Conservation (phyloP, 2,888 invertebrate species). For the Stegana nigrithorax region DNA sequence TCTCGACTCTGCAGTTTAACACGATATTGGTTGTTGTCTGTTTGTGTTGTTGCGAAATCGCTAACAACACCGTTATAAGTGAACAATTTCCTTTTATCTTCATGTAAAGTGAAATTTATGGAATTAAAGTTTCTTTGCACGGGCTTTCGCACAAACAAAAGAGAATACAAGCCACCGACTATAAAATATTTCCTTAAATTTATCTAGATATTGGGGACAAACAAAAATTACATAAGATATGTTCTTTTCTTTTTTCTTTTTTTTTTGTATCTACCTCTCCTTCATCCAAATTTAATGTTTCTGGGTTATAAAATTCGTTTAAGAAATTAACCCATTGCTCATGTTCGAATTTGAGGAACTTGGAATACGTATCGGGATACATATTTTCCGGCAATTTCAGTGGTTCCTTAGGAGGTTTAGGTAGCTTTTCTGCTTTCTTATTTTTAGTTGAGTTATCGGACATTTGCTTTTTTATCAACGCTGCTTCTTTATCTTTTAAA, state of each 20-base stretch:
- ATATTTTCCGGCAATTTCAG: conserved; percentile 30
- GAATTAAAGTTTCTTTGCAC: conserved; percentile 41
- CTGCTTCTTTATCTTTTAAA: conserved; percentile 17
- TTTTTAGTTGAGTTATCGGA: conserved; percentile 24
- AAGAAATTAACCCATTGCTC: conserved; percentile 41
- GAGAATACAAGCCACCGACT: conserved; percentile 61
- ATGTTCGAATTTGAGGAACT: conserved; percentile 50
- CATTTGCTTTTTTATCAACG: conserved; percentile 22
- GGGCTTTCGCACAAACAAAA: conserved; percentile 54
- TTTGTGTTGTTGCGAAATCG: no score
- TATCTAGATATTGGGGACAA: conserved; percentile 40
- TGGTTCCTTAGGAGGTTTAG: conserved; percentile 45
- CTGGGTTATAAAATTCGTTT: conserved; percentile 45
- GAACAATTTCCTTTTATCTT: no score
- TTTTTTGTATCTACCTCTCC: neutral
- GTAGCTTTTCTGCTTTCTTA: conserved; percentile 25
- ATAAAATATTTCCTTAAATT: conserved; percentile 57
- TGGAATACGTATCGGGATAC: conserved; percentile 44
- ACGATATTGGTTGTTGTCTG: no score
- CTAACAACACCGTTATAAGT: no score
- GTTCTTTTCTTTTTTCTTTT: neutral
- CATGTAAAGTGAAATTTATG: conserved; percentile 53
- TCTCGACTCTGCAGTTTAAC: no score
- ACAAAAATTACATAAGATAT: neutral
- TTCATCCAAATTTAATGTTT: neutral